Evolutionary conservation across 53 echinoderm and acorn worm species (phyloP).

Genomic region (Holothuria scabra): DNA sequence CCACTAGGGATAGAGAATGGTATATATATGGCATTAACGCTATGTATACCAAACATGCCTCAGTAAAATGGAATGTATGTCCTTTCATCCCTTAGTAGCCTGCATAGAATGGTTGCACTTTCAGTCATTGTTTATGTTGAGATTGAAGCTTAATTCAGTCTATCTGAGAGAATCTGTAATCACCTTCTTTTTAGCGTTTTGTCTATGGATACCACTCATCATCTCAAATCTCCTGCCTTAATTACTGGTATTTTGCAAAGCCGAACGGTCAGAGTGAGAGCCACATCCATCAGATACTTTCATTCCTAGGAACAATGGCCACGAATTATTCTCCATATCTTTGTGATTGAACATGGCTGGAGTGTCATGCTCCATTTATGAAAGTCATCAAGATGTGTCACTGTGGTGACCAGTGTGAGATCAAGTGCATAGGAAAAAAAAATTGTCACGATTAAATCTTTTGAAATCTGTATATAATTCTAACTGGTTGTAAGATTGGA

Average conservation of each 20-base stretch:
- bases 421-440: too few relatives aligned
- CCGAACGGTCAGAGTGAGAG: neutral
- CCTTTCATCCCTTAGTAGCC: neutral
- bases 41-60: too few relatives aligned
- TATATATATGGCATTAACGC: too few relatives aligned
- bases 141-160: constrained; percentile 7
- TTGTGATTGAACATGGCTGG: constrained; percentile 17
- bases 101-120: neutral
- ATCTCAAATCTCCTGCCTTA: constrained; percentile 24
- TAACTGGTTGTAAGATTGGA: too few relatives aligned
- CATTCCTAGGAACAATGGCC: constrained; percentile 16
- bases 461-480: too few relatives aligned
- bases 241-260: constrained; percentile 34
- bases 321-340: neutral
- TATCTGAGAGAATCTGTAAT: constrained; percentile 29
- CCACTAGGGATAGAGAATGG: too few relatives aligned
- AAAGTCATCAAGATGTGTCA: too few relatives aligned
- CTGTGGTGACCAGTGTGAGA: too few relatives aligned
- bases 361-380: constrained; percentile 24
- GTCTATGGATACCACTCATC: constrained; percentile 25
- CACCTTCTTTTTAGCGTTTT: neutral
- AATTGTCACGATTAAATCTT: too few relatives aligned
- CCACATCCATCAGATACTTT: neutral
- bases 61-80: too few relatives aligned
- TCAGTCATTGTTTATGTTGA: constrained; percentile 7